These are phyloP conservation scores for Aphelinus certus DNA, from an alignment of 1,140 invertebrate genomes.

Conservation along the genomic window DNA sequence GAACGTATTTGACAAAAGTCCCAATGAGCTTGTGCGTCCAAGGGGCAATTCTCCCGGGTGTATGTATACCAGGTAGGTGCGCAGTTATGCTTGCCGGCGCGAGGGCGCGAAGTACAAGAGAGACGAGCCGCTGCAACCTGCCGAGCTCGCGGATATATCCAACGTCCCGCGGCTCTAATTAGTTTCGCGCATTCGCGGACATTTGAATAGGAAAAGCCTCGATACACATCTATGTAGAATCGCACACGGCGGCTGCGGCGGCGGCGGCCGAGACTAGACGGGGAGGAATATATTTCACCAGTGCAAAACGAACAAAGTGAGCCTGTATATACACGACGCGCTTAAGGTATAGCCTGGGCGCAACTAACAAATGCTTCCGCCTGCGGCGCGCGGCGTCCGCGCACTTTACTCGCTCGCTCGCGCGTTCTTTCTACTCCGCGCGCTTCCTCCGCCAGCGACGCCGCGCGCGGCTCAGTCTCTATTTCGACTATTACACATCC, in stretches of 20 bases:
- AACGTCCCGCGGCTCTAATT: conserved; percentile 25
- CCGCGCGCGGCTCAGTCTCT: too few species aligned
- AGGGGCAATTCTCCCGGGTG: too few species aligned
- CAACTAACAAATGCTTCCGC: conserved; percentile 17
- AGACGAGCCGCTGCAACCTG: background rate
- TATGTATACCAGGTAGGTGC: background rate
- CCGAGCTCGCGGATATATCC: background rate
- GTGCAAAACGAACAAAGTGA: conserved; percentile 25
- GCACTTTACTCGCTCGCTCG: too few species aligned
- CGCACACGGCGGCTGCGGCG: too few species aligned
- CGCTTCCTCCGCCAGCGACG: too few species aligned
- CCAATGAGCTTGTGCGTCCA: too few species aligned
- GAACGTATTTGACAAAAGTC: background rate
- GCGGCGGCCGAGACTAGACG: background rate
- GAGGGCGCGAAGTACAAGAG: background rate
- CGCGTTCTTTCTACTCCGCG: too few species aligned
- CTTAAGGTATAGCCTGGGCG: too few species aligned
- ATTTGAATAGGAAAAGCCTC: conserved; percentile 32
- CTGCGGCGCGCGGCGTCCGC: background rate
- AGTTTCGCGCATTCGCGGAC: conserved; percentile 38
- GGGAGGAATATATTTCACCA: background rate
- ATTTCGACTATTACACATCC: too few species aligned
- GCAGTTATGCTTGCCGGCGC: background rate
- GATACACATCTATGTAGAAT: conserved; percentile 11
- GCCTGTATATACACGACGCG: background rate